Conservation (phyloP, 2,888 invertebrate genomes). For the Rhaphigaster nebulosa region DNA sequence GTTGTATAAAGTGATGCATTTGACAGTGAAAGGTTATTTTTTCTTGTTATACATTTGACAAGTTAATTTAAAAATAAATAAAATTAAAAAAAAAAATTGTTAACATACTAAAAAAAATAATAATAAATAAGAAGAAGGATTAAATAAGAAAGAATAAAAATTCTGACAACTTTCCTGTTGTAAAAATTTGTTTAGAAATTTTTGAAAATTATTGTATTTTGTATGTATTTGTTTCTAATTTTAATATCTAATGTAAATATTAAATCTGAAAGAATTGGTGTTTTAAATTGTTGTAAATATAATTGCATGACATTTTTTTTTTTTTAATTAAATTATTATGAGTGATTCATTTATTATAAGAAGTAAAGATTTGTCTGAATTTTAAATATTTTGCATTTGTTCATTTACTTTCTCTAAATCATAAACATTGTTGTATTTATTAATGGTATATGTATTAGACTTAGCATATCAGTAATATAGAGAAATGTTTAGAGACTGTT, state of each 20-base stretch:
- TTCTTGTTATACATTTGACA: slow-evolving; percentile 24
- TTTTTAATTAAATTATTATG: slow-evolving; percentile 45
- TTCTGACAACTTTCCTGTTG: slow-evolving; percentile 6
- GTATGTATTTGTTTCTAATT: slow-evolving; percentile 57
- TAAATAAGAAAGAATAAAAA: not conserved
- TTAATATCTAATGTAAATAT: slow-evolving; percentile 52
- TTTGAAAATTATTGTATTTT: slow-evolving; percentile 53
- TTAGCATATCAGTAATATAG: slow-evolving; percentile 48
- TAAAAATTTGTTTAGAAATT: slow-evolving; percentile 50
- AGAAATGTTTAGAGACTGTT: slow-evolving; percentile 41
- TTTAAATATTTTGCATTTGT: slow-evolving; percentile 43
- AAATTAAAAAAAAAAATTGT: slow-evolving; percentile 17
- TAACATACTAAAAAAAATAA: not conserved
- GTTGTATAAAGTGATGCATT: slow-evolving; percentile 15
- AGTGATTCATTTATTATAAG: slow-evolving; percentile 50
- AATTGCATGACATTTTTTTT: slow-evolving; percentile 56
- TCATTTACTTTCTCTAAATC: not conserved
- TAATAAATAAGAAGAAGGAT: not conserved
- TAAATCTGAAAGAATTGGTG: slow-evolving; percentile 28
- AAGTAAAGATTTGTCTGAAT: slow-evolving; percentile 24
- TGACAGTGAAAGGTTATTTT: slow-evolving; percentile 12
- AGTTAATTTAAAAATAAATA: not conserved
- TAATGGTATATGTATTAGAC: slow-evolving; percentile 46
- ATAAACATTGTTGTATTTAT: slow-evolving; percentile 33
- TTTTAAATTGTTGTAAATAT: slow-evolving; percentile 56